Evolutionary conservation across 2,797 vertebrate genomes (phyloP), one percentile per base, ranked within the genome.

Genomic region (Gallinago solitaria): DNA sequence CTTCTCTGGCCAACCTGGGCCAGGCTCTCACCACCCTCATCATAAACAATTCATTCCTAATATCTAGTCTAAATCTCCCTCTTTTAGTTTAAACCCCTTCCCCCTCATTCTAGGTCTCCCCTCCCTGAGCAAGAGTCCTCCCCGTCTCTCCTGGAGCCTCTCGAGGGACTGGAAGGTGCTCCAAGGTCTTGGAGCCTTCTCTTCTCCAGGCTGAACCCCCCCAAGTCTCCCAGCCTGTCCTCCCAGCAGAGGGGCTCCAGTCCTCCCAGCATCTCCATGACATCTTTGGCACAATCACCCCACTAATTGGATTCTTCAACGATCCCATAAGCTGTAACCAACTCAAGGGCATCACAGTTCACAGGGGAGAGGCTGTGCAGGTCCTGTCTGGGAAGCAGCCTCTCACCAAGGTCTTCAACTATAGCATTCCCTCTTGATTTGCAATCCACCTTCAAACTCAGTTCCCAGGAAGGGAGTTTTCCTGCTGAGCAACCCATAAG

Each of bases 331-430:
- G 12, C 8, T 32, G 15, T 19, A 79, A 17, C 15, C 47, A 27
- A 17, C 51, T 33, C 54, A 2, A 50, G 57, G 59, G 11, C 3
- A 0, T 2, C 3, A 5, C 39, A 48, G 18, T 5, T 54, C 17
- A 2, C 10, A 12, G 9, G 23, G 51, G 41, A 77, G 45, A 60
- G 32, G 74, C n/a, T 35, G 23, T 3, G 17, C 45, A 47, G 56
- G 19, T 3, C 78, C 9, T n/a, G 9, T 12, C 12, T 16, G 9
- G 68, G 25, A 90, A 69, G 28, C 50, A 83, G 37, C 64, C 25
- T 43, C 0, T 2, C 5, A 1, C 0, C 0, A 12, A 81, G 16
- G 45, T 24, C n/a, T 48, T 61, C 16, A 43, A 17, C 11, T 83
- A 23, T n/a, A 9, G 23, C 13, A 8, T 16, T 77, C 41, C 32